A percentile compares a stretch with the other conserved stretches of the same genome.
Conservation (phyloP, 2,797 vertebrate species). For the Enteromius afrohamiltoni region DNA sequence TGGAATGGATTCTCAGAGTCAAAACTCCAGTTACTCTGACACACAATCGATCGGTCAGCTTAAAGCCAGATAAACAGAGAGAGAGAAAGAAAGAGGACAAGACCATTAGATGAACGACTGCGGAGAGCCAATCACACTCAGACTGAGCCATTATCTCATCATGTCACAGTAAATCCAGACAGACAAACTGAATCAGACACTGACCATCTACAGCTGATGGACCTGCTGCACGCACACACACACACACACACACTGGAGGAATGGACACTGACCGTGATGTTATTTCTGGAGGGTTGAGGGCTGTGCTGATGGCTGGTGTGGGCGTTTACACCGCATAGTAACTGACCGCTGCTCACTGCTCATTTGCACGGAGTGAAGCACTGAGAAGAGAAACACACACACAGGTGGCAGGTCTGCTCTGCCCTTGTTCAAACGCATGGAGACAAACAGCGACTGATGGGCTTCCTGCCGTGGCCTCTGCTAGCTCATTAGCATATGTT, state of each 20-base stretch:
- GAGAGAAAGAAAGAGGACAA: constrained; percentile 42
- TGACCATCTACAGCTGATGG: neutral
- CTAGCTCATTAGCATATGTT: neutral
- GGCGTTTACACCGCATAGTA: neutral
- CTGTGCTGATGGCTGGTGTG: neutral
- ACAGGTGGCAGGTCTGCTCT: neutral
- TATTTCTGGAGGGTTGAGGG: neutral
- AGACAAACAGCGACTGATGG: constrained; percentile 1
- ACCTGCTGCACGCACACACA: neutral
- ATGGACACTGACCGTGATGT: neutral
- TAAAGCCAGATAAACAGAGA: constrained; percentile 3
- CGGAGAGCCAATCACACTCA: neutral
- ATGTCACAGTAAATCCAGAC: constrained; percentile 50
- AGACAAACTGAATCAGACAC: constrained; percentile 40
- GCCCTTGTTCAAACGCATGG: neutral
- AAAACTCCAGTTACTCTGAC: neutral
- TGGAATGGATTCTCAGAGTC: neutral
- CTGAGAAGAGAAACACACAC: neutral
- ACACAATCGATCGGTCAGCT: neutral
- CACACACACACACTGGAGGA: neutral
- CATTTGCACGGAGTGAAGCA: neutral
- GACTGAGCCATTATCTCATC: constrained; percentile 46
- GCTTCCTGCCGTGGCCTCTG: neutral
- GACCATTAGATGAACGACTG: constrained; percentile 31
- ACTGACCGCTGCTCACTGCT: neutral